Percentiles rank a stretch among this genome's conserved stretches.
Evolutionary conservation across 1,140 invertebrate genomes (phyloP).

Genomic region (Platorchestia sp.): DNA sequence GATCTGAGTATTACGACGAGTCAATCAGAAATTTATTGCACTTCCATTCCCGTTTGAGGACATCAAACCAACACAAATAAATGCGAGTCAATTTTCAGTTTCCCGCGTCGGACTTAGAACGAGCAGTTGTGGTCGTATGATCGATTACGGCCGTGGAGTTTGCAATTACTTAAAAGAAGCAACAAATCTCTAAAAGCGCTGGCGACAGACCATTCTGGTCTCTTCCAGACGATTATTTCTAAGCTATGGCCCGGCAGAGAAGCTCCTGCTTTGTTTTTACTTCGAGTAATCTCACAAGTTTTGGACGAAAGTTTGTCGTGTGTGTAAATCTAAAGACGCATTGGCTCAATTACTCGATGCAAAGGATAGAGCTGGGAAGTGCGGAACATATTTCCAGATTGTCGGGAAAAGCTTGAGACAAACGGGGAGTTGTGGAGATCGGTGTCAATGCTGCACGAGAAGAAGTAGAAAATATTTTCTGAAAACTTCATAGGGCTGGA

Average conservation of each 20-base stretch:
- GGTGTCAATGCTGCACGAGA: not conserved
- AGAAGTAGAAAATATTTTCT: not conserved
- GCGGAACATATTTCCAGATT: conserved; percentile 47
- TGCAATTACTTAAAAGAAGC: conserved; percentile 51
- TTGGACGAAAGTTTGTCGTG: conserved; percentile 4
- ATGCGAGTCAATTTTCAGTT: not conserved
- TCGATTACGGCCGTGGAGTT: not conserved
- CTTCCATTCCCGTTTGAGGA: too few species aligned
- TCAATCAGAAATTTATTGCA: too few species aligned
- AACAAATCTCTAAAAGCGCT: conserved; percentile 19
- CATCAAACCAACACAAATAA: too few species aligned
- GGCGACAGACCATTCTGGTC: conserved; percentile 35
- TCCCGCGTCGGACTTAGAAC: not conserved
- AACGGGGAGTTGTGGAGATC: not conserved
- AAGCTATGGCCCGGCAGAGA: conserved; percentile 19
- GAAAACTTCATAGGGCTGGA: not conserved
- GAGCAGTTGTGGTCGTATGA: not conserved
- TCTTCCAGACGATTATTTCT: conserved; percentile 49
- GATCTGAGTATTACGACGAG: too few species aligned
- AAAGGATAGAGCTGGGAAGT: conserved; percentile 15
- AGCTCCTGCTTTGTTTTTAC: conserved; percentile 6
- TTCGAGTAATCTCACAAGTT: conserved; percentile 40
- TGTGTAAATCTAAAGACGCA: conserved; percentile 48
- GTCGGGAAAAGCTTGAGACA: not conserved
- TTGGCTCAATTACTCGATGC: conserved; percentile 54